Evolutionary conservation across 2,797 vertebrate species (phyloP).

Genomic region (Anomalospiza imberbis): DNA sequence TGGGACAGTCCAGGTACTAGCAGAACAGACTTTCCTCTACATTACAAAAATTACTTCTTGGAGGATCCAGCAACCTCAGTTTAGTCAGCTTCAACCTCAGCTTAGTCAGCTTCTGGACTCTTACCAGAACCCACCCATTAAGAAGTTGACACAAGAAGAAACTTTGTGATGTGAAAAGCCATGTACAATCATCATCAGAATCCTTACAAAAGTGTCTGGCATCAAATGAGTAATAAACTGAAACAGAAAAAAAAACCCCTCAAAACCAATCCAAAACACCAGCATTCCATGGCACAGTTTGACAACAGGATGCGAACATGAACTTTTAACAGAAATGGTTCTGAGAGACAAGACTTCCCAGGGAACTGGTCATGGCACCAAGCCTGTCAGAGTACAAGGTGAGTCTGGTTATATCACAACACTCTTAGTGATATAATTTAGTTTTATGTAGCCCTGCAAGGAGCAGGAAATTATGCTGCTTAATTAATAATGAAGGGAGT

Average conservation of each 20-base stretch:
- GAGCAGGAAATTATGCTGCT: neutral
- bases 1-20: neutral
- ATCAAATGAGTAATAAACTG: neutral
- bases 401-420: neutral
- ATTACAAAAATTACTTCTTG: neutral
- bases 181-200: neutral
- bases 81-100: neutral
- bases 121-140: neutral
- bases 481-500: neutral
- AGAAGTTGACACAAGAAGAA: neutral
- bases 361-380: neutral
- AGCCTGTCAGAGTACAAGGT: neutral
- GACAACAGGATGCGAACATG: neutral
- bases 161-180: neutral
- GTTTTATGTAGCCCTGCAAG: neutral
- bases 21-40: neutral
- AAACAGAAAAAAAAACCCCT: neutral
- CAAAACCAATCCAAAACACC: neutral
- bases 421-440: neutral
- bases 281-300: neutral
- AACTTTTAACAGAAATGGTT: neutral
- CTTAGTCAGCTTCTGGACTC: neutral
- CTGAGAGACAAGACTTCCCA: neutral
- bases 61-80: neutral
- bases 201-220: neutral